These are phyloP conservation scores for Metopia argyrocephala DNA, from an alignment of 2,888 invertebrate species.

Conservation along the genomic window DNA sequence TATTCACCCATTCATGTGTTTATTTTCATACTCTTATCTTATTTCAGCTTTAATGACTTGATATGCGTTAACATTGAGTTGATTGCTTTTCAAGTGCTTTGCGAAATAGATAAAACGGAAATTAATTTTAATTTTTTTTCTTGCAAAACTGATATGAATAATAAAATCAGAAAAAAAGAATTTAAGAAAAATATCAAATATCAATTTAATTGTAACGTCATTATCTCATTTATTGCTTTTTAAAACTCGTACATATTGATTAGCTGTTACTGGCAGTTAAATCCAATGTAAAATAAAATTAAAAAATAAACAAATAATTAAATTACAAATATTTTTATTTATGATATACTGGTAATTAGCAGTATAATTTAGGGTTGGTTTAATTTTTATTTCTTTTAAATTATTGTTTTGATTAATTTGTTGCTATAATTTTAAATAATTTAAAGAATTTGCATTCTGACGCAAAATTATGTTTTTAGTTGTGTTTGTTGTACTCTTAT, in stretches of 20 bases:
- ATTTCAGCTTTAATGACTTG: neutral
- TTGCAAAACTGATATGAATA: neutral
- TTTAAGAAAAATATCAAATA: neutral
- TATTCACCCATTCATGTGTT: no score
- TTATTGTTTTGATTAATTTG: no score
- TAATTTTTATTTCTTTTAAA: no score
- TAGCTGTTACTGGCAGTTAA: neutral
- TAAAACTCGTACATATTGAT: neutral
- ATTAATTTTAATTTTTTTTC: neutral
- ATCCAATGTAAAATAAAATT: neutral
- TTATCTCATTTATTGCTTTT: neutral
- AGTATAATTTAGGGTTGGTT: no score
- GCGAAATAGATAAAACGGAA: neutral
- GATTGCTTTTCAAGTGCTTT: neutral
- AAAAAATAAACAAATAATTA: neutral
- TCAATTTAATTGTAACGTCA: neutral
- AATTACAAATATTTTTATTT: neutral
- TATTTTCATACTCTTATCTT: neutral
- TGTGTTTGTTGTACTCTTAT: no score
- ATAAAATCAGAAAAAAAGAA: neutral
- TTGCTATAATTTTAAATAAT: no score
- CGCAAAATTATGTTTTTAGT: no score
- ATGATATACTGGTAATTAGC: no score
- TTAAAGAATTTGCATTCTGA: no score
- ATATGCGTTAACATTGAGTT: neutral